Conservation (phyloP, 2,797 vertebrate genomes). For the Gouania willdenowi region DNA sequence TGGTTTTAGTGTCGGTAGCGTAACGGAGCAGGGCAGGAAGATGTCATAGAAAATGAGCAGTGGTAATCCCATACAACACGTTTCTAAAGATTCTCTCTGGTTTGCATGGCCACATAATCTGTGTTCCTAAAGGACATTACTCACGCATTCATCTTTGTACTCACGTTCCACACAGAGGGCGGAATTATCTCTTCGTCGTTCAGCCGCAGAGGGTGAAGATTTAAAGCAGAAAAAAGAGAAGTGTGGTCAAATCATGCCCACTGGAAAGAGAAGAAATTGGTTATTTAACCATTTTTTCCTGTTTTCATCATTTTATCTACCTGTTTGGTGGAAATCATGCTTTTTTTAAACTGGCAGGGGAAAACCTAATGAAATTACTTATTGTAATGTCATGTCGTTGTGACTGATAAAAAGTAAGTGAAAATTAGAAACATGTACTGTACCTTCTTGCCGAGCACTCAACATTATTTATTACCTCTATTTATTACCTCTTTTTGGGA, state of each 20-base stretch:
- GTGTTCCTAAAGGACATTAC: conserved; percentile 71
- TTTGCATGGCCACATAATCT: conserved; percentile 43
- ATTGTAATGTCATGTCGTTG: too few relatives aligned
- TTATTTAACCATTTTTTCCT: conserved; percentile 40
- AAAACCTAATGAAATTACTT: too few relatives aligned
- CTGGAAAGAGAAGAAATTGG: conserved; percentile 69
- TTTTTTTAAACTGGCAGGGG: conserved; percentile 12
- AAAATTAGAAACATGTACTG: too few relatives aligned
- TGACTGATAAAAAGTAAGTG: too few relatives aligned
- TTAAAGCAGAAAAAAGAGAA: conserved; percentile 65
- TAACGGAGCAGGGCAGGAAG: conserved; percentile 75
- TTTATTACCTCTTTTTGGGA: too few relatives aligned
- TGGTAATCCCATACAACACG: conserved; percentile 58
- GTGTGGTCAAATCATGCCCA: conserved; percentile 40
- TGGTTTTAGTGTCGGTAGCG: conserved; percentile 66
- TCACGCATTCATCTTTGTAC: conserved; percentile 44
- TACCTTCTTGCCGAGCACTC: too few relatives aligned
- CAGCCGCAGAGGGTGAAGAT: conserved; percentile 44
- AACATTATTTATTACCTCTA: too few relatives aligned
- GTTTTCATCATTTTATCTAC: conserved; percentile 50
- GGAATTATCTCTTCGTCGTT: conserved; percentile 71
- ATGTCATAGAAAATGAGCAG: conserved; percentile 73
- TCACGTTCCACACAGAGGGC: conserved; percentile 51
- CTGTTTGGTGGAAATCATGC: conserved; percentile 61
- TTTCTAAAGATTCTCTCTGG: conserved; percentile 64